A percentile compares a stretch with the other conserved stretches of the same genome.
Evolutionary conservation across 1,140 invertebrate species (phyloP).

Genomic region (Kradibia gibbosae): DNA sequence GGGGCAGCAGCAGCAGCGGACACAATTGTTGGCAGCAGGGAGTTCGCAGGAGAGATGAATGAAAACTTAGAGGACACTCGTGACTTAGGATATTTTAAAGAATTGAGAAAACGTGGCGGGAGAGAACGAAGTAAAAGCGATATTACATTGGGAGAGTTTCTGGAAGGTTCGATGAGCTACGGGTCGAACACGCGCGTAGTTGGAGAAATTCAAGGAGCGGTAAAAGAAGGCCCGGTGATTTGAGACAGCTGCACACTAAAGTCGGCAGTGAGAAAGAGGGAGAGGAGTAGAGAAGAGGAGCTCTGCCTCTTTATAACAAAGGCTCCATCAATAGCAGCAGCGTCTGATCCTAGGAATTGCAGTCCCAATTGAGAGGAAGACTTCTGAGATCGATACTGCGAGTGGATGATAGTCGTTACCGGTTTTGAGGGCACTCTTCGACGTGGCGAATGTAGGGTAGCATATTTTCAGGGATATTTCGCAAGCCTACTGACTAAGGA

Average conservation of each 20-base stretch:
- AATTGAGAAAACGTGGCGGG: background rate
- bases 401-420: background rate
- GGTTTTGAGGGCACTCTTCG: background rate
- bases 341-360: background rate
- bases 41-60: background rate
- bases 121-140: conserved; percentile 11
- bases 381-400: conserved; percentile 6
- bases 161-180: conserved; percentile 24
- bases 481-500: background rate
- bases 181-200: background rate
- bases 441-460: background rate
- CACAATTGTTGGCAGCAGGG: background rate
- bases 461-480: background rate
- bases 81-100: too few relatives aligned
- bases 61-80: background rate
- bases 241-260: background rate
- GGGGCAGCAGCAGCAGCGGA: background rate
- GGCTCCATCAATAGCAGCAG: background rate
- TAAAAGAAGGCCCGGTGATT: background rate
- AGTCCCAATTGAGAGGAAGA: background rate
- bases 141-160: conserved; percentile 28
- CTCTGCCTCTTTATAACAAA: background rate
- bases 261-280: background rate
- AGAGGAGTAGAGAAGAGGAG: background rate
- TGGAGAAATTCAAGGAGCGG: background rate